Evolutionary conservation across 2,113 vertebrate genomes (phyloP).

Genomic region (Zosterops pallidus): DNA sequence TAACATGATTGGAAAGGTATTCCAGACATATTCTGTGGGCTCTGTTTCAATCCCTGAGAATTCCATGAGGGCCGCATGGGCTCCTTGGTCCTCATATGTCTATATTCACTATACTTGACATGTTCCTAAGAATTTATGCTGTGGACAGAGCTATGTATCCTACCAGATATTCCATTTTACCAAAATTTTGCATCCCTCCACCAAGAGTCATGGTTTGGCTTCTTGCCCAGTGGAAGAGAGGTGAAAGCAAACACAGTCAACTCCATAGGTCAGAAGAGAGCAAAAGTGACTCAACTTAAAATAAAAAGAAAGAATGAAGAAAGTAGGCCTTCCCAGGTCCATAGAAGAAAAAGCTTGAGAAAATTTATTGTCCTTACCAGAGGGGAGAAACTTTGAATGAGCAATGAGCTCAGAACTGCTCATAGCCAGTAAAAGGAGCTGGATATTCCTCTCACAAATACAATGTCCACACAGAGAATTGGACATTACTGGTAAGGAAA

Average conservation of each 20-base stretch:
- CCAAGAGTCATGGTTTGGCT: not conserved
- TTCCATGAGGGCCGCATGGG: rapidly evolving
- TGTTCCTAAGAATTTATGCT: not conserved
- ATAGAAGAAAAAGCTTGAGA: not conserved
- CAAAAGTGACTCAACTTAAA: not conserved
- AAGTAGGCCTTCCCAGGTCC: not conserved
- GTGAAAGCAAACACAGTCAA: not conserved
- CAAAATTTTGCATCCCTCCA: not conserved
- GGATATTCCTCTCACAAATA: not conserved
- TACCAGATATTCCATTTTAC: not conserved
- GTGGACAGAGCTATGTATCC: not conserved
- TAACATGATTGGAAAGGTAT: not conserved
- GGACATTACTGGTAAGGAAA: not conserved
- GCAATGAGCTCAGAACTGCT: not conserved
- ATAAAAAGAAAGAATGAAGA: not conserved
- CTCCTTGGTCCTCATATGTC: not conserved
- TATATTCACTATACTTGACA: not conserved
- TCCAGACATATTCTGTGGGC: not conserved
- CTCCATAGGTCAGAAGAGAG: not conserved
- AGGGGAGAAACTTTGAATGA: not conserved
- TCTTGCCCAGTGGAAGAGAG: not conserved
- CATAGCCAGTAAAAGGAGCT: not conserved
- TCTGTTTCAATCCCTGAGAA: not conserved
- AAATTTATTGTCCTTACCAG: not conserved
- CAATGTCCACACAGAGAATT: not conserved